These are phyloP conservation scores for Phalacrocorax aristotelis DNA, from an alignment of 2,113 vertebrate genomes.

Conservation along the genomic window DNA sequence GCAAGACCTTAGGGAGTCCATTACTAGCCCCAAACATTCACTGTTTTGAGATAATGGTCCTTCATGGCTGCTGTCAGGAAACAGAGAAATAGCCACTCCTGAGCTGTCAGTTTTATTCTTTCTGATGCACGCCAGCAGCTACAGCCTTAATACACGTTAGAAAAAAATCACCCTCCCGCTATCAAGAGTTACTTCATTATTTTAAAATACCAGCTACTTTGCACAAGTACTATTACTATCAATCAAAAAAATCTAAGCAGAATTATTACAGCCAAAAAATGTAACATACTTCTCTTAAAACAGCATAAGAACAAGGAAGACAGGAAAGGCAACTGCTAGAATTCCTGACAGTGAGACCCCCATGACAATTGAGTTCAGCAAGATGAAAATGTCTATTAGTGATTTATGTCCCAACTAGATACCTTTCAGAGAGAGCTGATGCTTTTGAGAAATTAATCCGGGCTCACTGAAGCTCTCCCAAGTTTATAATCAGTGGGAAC, in stretches of 20 bases:
- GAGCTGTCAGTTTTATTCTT: not conserved
- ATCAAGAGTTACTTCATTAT: not conserved
- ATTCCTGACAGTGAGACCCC: not conserved
- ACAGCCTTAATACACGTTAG: not conserved
- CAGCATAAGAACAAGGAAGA: not conserved
- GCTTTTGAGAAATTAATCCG: not conserved
- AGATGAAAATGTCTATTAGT: not conserved
- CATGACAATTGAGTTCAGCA: not conserved
- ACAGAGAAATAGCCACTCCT: not conserved
- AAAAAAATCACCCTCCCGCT: not conserved
- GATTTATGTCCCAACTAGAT: not conserved
- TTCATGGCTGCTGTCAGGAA: not conserved
- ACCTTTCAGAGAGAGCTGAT: not conserved
- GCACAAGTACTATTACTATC: not conserved
- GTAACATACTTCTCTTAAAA: not conserved
- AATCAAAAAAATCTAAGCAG: not conserved
- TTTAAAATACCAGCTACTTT: constrained; percentile 41
- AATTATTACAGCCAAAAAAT: not conserved
- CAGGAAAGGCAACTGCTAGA: not conserved
- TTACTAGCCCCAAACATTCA: not conserved
- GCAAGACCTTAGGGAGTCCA: not conserved
- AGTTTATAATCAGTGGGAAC: not conserved
- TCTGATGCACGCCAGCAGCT: not conserved
- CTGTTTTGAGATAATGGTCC: not conserved
- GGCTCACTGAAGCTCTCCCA: not conserved